These are phyloP conservation scores for Galaxias olidus DNA, from an alignment of 2,797 vertebrate species.

Conservation along the genomic window DNA sequence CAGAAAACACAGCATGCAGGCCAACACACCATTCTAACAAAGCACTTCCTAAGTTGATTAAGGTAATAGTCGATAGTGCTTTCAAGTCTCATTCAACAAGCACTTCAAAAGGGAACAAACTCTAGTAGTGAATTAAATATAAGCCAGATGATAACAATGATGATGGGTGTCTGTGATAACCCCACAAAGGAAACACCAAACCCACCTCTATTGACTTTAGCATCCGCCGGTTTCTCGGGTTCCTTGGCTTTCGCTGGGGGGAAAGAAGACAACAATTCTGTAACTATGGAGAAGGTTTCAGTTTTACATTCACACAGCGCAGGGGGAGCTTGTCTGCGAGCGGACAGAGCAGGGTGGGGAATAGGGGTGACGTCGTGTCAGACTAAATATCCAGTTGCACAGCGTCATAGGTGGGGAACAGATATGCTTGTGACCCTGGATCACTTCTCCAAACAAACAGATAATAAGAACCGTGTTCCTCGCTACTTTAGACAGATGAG, in stretches of 20 bases:
- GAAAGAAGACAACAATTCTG: slow-evolving; percentile 35
- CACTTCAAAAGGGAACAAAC: no score
- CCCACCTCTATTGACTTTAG: slow-evolving; percentile 87
- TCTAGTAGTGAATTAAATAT: background rate
- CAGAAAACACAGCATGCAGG: no score
- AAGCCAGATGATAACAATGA: background rate
- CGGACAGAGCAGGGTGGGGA: background rate
- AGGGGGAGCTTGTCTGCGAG: background rate
- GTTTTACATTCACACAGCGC: slow-evolving; percentile 27
- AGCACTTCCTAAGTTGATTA: background rate
- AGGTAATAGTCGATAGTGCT: background rate
- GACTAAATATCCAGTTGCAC: slow-evolving; percentile 28
- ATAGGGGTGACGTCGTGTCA: background rate
- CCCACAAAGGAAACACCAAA: slow-evolving; percentile 6
- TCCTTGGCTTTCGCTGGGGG: slow-evolving; percentile 95
- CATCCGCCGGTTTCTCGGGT: slow-evolving; percentile 84
- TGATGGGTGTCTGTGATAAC: slow-evolving; percentile 10
- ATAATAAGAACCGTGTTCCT: background rate
- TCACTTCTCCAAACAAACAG: background rate
- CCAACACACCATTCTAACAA: background rate
- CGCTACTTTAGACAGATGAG: background rate
- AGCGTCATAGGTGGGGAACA: slow-evolving; percentile 9
- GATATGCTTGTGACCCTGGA: slow-evolving; percentile 3
- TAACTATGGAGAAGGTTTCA: slow-evolving; percentile 29
- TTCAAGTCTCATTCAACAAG: slow-evolving; percentile 1